Conservation (phyloP, 2,113 vertebrate species). For the Herpailurus yagouaroundi region DNA sequence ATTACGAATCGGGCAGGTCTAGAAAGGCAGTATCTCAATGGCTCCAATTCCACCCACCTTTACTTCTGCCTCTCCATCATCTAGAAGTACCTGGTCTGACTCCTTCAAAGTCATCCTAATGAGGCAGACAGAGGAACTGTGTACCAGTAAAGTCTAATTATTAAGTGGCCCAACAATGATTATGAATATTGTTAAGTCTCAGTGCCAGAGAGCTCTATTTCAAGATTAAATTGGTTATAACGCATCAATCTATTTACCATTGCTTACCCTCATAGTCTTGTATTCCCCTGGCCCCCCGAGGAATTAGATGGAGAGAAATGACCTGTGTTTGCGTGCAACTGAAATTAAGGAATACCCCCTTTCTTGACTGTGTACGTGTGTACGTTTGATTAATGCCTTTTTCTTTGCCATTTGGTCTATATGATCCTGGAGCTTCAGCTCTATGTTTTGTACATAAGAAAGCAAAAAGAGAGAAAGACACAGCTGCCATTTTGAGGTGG, state of each 20-base stretch:
- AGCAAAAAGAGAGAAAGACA: not conserved
- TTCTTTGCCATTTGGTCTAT: not conserved
- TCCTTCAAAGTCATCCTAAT: slow-evolving; percentile 29
- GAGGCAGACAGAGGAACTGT: not conserved
- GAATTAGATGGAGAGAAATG: not conserved
- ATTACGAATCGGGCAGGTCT: not conserved
- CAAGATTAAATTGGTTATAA: not conserved
- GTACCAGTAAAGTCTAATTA: not conserved
- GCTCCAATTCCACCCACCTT: not conserved
- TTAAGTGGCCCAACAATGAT: not conserved
- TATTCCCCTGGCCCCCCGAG: not conserved
- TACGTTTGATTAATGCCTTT: not conserved
- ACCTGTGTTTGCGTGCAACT: not conserved
- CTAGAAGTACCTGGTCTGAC: not conserved
- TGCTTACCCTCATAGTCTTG: not conserved
- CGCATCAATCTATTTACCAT: not conserved
- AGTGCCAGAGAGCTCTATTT: not conserved
- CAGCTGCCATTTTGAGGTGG: not conserved
- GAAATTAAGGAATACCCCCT: not conserved
- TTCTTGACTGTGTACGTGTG: not conserved
- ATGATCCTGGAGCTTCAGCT: not conserved
- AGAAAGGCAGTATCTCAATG: not conserved
- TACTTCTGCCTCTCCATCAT: not conserved
- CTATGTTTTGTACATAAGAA: not conserved
- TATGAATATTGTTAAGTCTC: not conserved